A percentile compares a stretch with the other conserved stretches of the same genome.
Evolutionary conservation across 2,113 vertebrate species (phyloP).

Genomic region (Nycticryphes semicollaris): DNA sequence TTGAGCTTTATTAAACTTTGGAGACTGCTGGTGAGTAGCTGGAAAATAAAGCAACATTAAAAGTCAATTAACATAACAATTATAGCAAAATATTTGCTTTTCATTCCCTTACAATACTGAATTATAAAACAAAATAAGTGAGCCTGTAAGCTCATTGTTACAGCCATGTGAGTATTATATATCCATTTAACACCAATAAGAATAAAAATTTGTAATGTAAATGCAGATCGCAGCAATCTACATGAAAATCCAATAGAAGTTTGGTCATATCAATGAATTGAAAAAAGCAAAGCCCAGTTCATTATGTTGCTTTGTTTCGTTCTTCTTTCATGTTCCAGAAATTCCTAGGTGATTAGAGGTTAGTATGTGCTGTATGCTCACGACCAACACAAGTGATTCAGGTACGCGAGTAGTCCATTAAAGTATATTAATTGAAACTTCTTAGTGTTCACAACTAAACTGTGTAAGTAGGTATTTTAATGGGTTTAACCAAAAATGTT

Average conservation of each 20-base stretch:
- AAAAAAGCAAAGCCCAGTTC: background rate
- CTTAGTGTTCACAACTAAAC: background rate
- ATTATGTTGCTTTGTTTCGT: background rate
- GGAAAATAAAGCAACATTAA: constrained; percentile 64
- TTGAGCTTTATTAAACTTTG: constrained; percentile 78
- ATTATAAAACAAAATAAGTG: constrained; percentile 36
- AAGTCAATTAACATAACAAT: constrained; percentile 70
- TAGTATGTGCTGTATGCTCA: background rate
- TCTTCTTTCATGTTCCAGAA: background rate
- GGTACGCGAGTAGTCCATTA: background rate
- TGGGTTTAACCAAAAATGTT: background rate
- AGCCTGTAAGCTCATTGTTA: constrained; percentile 20
- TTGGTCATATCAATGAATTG: background rate
- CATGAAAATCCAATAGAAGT: constrained; percentile 3
- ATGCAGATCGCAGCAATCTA: background rate
- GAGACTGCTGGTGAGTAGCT: constrained; percentile 58
- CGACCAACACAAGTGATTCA: background rate
- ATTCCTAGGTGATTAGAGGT: background rate
- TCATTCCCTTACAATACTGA: background rate
- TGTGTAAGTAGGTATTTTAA: background rate
- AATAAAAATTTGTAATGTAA: constrained; percentile 30
- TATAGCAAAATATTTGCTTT: constrained; percentile 57
- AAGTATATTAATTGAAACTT: background rate
- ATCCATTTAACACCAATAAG: constrained; percentile 17
- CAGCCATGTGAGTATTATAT: constrained; percentile 12